Evolutionary conservation across 2,888 invertebrate species (phyloP).

Genomic region (Aelia acuminata): DNA sequence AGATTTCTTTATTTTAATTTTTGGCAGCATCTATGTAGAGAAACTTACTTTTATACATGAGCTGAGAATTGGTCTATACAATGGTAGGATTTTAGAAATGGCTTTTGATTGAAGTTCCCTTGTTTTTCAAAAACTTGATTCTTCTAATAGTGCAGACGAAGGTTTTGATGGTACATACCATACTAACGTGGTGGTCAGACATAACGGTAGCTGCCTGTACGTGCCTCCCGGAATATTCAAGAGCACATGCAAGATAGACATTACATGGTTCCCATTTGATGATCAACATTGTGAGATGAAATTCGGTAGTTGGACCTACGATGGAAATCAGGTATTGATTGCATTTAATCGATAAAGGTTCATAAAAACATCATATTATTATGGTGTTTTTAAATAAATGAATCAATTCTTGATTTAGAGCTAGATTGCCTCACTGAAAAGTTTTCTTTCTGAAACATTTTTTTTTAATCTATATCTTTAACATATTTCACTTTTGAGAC

Average conservation of each 20-base stretch:
- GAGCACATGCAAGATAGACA: slow-evolving; percentile 99
- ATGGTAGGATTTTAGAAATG: slow-evolving; percentile 40
- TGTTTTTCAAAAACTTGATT: slow-evolving; percentile 46
- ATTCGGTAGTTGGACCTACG: slow-evolving; percentile 99
- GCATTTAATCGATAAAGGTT: slow-evolving; percentile 21
- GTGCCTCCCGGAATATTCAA: slow-evolving; percentile 99
- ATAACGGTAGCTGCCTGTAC: slow-evolving; percentile 98
- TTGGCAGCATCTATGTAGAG: background rate
- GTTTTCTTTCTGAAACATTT: background rate
- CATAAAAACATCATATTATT: slow-evolving; percentile 19
- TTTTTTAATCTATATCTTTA: background rate
- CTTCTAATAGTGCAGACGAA: slow-evolving; percentile 91
- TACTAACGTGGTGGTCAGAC: slow-evolving; percentile 99
- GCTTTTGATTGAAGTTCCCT: slow-evolving; percentile 14
- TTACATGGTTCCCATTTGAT: slow-evolving; percentile 99
- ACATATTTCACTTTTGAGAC: background rate
- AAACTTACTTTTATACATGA: background rate
- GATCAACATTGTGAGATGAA: slow-evolving; percentile 99
- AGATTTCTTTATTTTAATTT: background rate
- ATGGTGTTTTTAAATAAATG: slow-evolving; percentile 43
- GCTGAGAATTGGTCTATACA: slow-evolving; percentile 5
- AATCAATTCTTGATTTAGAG: slow-evolving; percentile 26
- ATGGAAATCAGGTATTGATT: slow-evolving; percentile 89
- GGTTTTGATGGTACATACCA: slow-evolving; percentile 99
- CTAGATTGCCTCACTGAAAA: slow-evolving; percentile 10